Conservation (phyloP, 2,113 vertebrate species). For the Myrmecobius fasciatus region DNA sequence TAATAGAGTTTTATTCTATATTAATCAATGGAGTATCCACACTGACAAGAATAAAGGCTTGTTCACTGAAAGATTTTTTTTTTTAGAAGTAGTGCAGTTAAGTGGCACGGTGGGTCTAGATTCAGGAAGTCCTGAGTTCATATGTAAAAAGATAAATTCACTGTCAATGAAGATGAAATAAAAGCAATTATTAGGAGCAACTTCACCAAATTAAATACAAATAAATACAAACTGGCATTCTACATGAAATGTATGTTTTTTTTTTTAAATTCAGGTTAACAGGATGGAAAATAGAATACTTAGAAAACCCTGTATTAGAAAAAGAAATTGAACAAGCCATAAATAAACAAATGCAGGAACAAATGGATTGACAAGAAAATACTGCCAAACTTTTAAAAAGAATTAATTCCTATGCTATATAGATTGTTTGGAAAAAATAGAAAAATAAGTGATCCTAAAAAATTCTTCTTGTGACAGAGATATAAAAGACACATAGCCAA, state of each 20-base stretch:
- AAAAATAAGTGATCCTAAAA: neutral
- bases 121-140: no score
- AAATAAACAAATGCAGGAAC: no score
- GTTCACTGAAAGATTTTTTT: no score
- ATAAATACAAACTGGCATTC: neutral
- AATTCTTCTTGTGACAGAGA: neutral
- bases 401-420: neutral
- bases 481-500: neutral
- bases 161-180: neutral
- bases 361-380: neutral
- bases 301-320: neutral
- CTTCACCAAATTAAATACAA: neutral
- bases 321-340: neutral
- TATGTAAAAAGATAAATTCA: neutral
- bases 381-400: neutral
- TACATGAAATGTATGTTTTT: neutral
- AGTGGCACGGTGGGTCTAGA: no score
- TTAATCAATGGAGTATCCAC: no score
- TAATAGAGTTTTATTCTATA: no score
- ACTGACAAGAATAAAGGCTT: no score
- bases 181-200: neutral
- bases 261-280: neutral
- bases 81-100: no score
- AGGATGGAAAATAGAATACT: neutral
- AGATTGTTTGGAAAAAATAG: neutral